phyloP scores from a whole-genome alignment of 1,140 invertebrate species.

The Pollicipes pollicipes region DNA sequence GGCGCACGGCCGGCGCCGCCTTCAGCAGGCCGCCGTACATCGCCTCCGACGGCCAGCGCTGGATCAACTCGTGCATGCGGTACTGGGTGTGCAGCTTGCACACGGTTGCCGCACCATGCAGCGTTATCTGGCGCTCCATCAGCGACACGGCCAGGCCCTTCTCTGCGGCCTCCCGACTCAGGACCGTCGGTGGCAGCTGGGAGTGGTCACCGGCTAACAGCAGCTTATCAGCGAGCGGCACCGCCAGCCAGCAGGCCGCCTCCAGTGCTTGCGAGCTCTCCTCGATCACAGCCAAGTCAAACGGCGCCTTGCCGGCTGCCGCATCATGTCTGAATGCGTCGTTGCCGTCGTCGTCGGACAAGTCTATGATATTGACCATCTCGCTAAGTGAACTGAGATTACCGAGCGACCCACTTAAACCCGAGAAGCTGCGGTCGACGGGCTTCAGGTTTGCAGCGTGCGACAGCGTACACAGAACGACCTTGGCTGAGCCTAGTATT shows the following conservation, averaged over 20 bases:
- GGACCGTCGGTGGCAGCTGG: slow-evolving; percentile 41
- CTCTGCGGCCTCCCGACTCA: slow-evolving; percentile 25
- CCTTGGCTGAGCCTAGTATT: slow-evolving; percentile 15
- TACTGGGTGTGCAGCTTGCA: slow-evolving; percentile 38
- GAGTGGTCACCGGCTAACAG: slow-evolving; percentile 41
- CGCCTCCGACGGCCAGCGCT: slow-evolving; percentile 36
- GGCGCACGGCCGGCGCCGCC: slow-evolving; percentile 23
- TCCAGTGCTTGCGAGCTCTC: slow-evolving; percentile 41
- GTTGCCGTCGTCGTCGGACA: too few species aligned
- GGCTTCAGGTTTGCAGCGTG: too few species aligned
- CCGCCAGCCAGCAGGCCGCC: slow-evolving; percentile 40
- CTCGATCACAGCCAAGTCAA: slow-evolving; percentile 40
- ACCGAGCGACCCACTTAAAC: too few species aligned
- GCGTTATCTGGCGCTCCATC: slow-evolving; percentile 36
- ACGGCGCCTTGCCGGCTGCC: slow-evolving; percentile 26
- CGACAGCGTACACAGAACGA: slow-evolving; percentile 33
- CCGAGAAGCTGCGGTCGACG: too few species aligned
- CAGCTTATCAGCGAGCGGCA: slow-evolving; percentile 30
- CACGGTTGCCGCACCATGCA: slow-evolving; percentile 28
- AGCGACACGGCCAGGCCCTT: slow-evolving; percentile 34
- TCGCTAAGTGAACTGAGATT: too few species aligned
- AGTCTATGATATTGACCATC: too few species aligned
- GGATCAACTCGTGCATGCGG: slow-evolving; percentile 41
- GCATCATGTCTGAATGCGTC: neutral
- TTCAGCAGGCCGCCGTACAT: slow-evolving; percentile 31